Percentiles rank a stretch among this genome's conserved stretches.
Conservation (phyloP, 2,888 invertebrate genomes). For the Drosophila sordidula region DNA sequence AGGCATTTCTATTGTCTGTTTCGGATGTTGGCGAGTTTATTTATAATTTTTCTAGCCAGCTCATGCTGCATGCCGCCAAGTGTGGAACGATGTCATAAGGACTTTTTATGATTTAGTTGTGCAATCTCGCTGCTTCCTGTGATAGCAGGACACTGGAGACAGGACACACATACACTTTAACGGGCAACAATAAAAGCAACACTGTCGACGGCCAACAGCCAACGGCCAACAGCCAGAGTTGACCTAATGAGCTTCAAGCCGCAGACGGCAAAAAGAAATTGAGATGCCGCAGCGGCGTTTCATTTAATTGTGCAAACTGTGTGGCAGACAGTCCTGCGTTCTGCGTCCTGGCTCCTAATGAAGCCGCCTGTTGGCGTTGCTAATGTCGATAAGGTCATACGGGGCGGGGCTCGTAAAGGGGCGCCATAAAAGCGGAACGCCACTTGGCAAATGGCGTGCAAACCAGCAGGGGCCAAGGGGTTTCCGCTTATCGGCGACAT, state of each 20-base stretch:
- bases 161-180: slow-evolving; percentile 35
- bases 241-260: slow-evolving; percentile 72
- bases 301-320: slow-evolving; percentile 65
- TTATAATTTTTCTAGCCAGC: slow-evolving; percentile 42
- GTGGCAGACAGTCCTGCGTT: slow-evolving; percentile 27
- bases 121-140: slow-evolving; percentile 17
- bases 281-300: slow-evolving; percentile 65
- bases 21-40: slow-evolving; percentile 39
- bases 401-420: slow-evolving; percentile 63
- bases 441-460: slow-evolving; percentile 27
- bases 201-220: slow-evolving; percentile 5
- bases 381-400: slow-evolving; percentile 72
- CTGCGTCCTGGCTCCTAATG: slow-evolving; percentile 52
- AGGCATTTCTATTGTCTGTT: too few species aligned
- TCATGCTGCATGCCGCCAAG: neutral
- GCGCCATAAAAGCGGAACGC: slow-evolving; percentile 57
- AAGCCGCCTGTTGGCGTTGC: slow-evolving; percentile 57
- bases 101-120: slow-evolving; percentile 34
- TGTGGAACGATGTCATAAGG: slow-evolving; percentile 22
- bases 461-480: slow-evolving; percentile 15
- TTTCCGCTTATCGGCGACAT: slow-evolving; percentile 56
- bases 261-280: slow-evolving; percentile 61
- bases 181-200: slow-evolving; percentile 54
- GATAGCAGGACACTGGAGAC: slow-evolving; percentile 3
- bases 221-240: slow-evolving; percentile 15